Base-by-base conservation (phyloP, 2,797 vertebrate species). In the Uromys caudimaculatus region DNA sequence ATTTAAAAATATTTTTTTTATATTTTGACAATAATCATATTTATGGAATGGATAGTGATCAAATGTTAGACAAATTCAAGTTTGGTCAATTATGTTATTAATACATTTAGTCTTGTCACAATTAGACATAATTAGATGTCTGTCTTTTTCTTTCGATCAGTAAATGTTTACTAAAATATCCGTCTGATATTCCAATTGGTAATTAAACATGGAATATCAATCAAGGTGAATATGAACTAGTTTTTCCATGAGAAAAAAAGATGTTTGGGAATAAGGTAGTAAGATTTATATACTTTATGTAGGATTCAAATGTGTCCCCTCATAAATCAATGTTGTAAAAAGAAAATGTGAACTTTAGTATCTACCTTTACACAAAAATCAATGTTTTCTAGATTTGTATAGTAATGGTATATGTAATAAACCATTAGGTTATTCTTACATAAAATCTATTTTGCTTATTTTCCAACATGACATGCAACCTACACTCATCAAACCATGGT, bases 221-320 rank as follows among this genome's bases (percentile, higher is more conserved):
- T 56, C 58, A 79, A 41, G 93, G 85, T 95, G 58, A 87, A 44
- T 94, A 38, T 71, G 27, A 90, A 90, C 56, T 3, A 88, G 84
- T 93, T 93, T 56, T 93, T 52, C 71, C 23, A 64, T 87, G 21
- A 60, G 89, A 84, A 94, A 84, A 13, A 90, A 92, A 77, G 3
- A 97, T 64, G 1, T 83, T 93, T 86, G 8, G 50, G 84, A 58
- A 21, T 19, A 32, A 27, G 5, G 6, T 12, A 95, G 27, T 78
- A 35, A 79, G 4, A 87, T 75, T 44, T 69, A 52, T 0, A 10
- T 77, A 50, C 29, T 88, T 71, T 23, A 41, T 67, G 10, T 62
- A 13, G 64, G 3, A 73, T 1, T 75, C 71, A 92, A 56, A 58
- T 62, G 24, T 6, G 76, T 90, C 47, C 17, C 47, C 4, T 88